Percentiles rank a stretch among this genome's conserved stretches.
phyloP scores from a whole-genome alignment of 2,113 vertebrate genomes.

The Sebastes schlegelii region DNA sequence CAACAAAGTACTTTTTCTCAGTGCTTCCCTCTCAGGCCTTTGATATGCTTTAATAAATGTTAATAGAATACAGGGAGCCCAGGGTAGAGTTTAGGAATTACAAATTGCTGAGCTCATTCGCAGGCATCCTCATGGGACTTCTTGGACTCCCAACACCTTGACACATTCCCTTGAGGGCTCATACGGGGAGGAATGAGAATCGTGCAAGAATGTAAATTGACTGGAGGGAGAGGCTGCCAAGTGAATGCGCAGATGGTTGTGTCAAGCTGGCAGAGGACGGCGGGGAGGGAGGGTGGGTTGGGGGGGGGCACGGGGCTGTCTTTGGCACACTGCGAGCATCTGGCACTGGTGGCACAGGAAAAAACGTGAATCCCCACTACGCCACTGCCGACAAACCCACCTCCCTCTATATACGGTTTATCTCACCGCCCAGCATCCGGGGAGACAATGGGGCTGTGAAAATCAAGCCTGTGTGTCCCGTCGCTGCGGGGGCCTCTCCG shows the following conservation, averaged over 20 bases:
- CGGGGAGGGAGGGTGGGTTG: slow-evolving; percentile 2
- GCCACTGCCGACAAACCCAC: slow-evolving; percentile 16
- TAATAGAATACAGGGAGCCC: slow-evolving; percentile 64
- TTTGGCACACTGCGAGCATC: slow-evolving; percentile 66
- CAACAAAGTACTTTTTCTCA: slow-evolving; percentile 37
- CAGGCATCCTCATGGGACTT: slow-evolving; percentile 51
- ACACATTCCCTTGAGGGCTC: slow-evolving; percentile 56
- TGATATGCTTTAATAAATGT: slow-evolving; percentile 58
- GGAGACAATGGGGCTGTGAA: slow-evolving; percentile 56
- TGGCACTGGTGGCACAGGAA: slow-evolving; percentile 61
- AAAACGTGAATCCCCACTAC: slow-evolving; percentile 44
- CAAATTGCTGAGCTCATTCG: slow-evolving; percentile 62
- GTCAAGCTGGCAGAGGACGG: slow-evolving; percentile 61
- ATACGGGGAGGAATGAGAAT: slow-evolving; percentile 45
- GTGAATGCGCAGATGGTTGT: slow-evolving; percentile 73
- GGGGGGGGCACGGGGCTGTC: slow-evolving; percentile 42
- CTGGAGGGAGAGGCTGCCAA: slow-evolving; percentile 69
- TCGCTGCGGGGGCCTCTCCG: slow-evolving; percentile 13
- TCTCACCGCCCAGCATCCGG: slow-evolving; percentile 66
- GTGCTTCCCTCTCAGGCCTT: slow-evolving; percentile 38
- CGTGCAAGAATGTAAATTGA: slow-evolving; percentile 64
- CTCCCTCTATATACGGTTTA: slow-evolving; percentile 64
- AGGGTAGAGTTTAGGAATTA: slow-evolving; percentile 60
- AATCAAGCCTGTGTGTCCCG: slow-evolving; percentile 29
- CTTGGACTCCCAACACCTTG: slow-evolving; percentile 60